Evolutionary conservation across 2,888 invertebrate species (phyloP), one percentile per base, ranked within the genome.

Genomic region (Calliopum simillimum): DNA sequence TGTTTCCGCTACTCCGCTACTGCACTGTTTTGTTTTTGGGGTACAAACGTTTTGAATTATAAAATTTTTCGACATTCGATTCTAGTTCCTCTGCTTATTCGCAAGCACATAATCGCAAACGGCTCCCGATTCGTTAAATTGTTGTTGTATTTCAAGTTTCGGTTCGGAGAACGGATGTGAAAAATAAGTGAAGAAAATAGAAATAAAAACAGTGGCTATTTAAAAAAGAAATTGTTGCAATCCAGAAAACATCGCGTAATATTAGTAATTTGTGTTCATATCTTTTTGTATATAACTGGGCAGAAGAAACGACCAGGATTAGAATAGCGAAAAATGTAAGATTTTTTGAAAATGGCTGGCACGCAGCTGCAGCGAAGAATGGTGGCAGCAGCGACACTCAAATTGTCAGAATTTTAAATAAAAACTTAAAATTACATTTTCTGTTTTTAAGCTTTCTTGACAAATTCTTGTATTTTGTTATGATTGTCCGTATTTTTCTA

Each of bases 91-190:
- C 55, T 55, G 65, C 65, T 65, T 21, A 33, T 58, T 67, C 67
- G 49, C 67, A 67, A 56, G 55, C 55, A 23, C 21, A 56, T 11
- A 56, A 5, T 6, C 58, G 12, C 19, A 67, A 16, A 59, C 47
- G 49, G 49, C 67, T 67, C 59, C 21, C 43, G 49, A 67, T 14
- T 47, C 41, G 58, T 5, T 33, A 33, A 5, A 33, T 33, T 33
- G 33, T 33, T 33, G 33, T 33, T 33, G 33, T 33, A 33, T 33
- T 33, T 33, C 33, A 33, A 33, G 33, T 33, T 33, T 33, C 33
- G 53, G 66, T 67, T 59, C 49, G 59, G 67, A 49, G 56, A 67
- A 59, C 67, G 67, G 56, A 58, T 67, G 67, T 67, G 67, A 67
- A 67, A 59, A 33, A 33, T 33, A 33, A 33, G 33, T 33, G 8